phyloP scores from a whole-genome alignment of 2,888 invertebrate genomes.

The Spisula solida region DNA sequence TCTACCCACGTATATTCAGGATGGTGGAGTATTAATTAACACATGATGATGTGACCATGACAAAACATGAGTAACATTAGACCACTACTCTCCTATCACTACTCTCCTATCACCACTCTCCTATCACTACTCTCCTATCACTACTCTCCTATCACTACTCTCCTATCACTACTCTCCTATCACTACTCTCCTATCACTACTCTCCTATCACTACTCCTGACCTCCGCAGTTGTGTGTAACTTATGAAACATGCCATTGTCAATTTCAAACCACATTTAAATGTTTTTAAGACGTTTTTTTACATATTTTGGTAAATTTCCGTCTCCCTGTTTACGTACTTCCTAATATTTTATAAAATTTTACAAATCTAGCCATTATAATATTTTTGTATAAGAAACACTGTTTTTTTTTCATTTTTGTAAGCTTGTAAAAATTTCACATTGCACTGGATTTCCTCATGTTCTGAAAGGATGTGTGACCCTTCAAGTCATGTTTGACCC shows the following conservation, averaged over 20 bases:
- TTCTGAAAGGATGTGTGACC: constrained; percentile 1
- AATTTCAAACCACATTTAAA: neutral
- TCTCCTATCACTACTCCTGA: neutral
- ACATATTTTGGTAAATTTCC: neutral
- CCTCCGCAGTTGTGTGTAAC: neutral
- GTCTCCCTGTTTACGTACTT: neutral
- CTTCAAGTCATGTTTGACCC: neutral
- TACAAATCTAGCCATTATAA: constrained; percentile 5
- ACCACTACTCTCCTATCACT: neutral
- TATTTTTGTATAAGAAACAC: neutral
- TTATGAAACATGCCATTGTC: neutral
- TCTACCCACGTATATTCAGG: too few relatives aligned
- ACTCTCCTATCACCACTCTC: too few relatives aligned
- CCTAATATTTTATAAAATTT: neutral
- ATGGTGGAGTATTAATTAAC: neutral
- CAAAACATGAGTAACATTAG: neutral
- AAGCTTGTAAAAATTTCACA: neutral
- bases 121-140: neutral
- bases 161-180: too few relatives aligned
- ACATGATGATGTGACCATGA: neutral
- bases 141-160: neutral
- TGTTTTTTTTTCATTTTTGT: neutral
- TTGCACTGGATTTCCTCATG: neutral
- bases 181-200: neutral
- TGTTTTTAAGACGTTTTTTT: neutral